Conservation (phyloP, 2,797 vertebrate genomes). For the Heteromormyrus szaboi region DNA sequence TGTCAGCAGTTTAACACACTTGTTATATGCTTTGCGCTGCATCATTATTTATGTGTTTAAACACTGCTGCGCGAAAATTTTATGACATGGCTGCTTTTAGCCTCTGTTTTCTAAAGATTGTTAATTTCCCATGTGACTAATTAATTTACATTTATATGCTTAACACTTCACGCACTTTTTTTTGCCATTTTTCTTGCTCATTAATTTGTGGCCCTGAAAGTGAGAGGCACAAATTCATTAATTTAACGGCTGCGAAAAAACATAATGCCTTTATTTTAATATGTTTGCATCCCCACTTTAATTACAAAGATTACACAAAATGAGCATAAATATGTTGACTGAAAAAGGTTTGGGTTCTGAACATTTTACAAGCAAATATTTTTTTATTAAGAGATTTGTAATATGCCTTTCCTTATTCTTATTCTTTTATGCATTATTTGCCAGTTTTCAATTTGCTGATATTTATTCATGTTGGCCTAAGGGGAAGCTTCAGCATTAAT, state of each 20-base stretch:
- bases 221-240: slow-evolving; percentile 50
- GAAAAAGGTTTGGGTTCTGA: not conserved
- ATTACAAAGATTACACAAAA: slow-evolving; percentile 10
- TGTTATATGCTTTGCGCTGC: slow-evolving; percentile 41
- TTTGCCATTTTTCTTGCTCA: slow-evolving; percentile 37
- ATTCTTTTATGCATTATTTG: not conserved
- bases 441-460: not conserved
- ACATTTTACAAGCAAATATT: slow-evolving; percentile 9
- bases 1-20: slow-evolving; percentile 17
- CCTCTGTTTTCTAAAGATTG: slow-evolving; percentile 40
- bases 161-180: slow-evolving; percentile 42
- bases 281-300: slow-evolving; percentile 2
- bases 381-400: not conserved
- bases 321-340: slow-evolving; percentile 12
- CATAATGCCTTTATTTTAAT: slow-evolving; percentile 41
- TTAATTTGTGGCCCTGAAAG: slow-evolving; percentile 51
- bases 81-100: slow-evolving; percentile 41
- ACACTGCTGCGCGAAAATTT: slow-evolving; percentile 43
- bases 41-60: slow-evolving; percentile 55
- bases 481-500: not conserved
- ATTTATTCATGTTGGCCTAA: slow-evolving; percentile 3
- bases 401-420: not conserved
- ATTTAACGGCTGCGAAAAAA: slow-evolving; percentile 45
- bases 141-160: slow-evolving; percentile 57
- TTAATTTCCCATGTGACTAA: slow-evolving; percentile 57